phyloP scores from a whole-genome alignment of 2,797 vertebrate species.

The Falco peregrinus region DNA sequence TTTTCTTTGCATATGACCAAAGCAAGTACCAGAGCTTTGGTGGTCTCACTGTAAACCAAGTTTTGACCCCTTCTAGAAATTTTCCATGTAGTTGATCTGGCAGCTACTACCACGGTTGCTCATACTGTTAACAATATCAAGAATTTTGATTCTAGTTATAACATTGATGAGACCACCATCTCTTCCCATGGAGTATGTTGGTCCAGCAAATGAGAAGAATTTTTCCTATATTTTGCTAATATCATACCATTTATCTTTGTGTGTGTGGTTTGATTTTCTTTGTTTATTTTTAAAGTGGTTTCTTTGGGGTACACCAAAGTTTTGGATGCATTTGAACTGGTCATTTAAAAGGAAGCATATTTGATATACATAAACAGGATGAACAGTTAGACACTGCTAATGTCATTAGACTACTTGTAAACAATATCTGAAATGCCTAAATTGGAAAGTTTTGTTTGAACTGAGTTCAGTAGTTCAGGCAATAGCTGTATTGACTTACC shows the following conservation, averaged over 20 bases:
- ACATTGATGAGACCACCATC: background rate
- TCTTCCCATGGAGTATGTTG: background rate
- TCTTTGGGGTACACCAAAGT: background rate
- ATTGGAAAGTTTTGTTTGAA: background rate
- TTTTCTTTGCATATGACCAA: background rate
- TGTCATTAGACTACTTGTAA: background rate
- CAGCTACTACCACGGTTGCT: background rate
- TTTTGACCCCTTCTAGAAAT: background rate
- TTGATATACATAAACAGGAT: background rate
- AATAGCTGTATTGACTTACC: background rate
- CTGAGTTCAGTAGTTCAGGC: background rate
- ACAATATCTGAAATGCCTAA: background rate
- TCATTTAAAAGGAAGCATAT: background rate
- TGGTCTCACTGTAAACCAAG: background rate
- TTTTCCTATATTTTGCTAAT: background rate
- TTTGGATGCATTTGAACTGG: background rate
- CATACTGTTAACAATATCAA: background rate
- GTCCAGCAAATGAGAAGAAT: background rate
- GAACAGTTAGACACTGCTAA: background rate
- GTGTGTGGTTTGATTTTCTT: background rate
- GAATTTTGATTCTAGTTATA: background rate
- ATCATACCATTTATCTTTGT: rapidly evolving
- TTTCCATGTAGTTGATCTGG: background rate
- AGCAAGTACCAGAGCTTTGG: background rate
- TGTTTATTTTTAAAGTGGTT: background rate